Conservation (phyloP, 2,888 invertebrate genomes). For the Ephialtes manifestator region DNA sequence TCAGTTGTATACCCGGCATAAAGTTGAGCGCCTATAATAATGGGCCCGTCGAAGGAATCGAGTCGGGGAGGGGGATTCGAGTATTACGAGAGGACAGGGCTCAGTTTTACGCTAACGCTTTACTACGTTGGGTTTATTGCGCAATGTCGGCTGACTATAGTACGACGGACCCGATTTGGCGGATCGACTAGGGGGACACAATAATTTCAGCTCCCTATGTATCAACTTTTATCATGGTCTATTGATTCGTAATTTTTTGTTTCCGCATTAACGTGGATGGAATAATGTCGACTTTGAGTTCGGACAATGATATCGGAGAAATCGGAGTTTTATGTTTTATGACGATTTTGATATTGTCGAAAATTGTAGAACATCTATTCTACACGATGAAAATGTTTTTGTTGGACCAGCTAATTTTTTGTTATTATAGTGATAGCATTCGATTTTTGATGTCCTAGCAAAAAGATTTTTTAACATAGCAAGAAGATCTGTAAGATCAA, state of each 20-base stretch:
- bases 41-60: slow-evolving; percentile 65
- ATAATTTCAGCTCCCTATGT: too few species aligned
- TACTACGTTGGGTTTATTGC: slow-evolving; percentile 65
- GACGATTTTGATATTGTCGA: too few species aligned
- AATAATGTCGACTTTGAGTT: neutral
- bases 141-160: slow-evolving; percentile 49
- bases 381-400: too few species aligned
- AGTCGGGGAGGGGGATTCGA: slow-evolving; percentile 66
- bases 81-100: slow-evolving; percentile 65
- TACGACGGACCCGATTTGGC: slow-evolving; percentile 27
- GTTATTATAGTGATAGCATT: too few species aligned
- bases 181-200: neutral
- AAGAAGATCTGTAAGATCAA: too few species aligned
- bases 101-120: slow-evolving; percentile 80
- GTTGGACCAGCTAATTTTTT: too few species aligned
- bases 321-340: neutral
- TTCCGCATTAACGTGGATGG: neutral
- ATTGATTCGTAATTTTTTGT: slow-evolving; percentile 22
- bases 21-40: slow-evolving; percentile 62
- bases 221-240: neutral
- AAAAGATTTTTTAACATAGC: too few species aligned
- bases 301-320: neutral
- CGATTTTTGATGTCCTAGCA: too few species aligned
- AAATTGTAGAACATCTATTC: too few species aligned
- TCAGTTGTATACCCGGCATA: slow-evolving; percentile 58